Evolutionary conservation across 2,888 invertebrate genomes (phyloP).

Genomic region (Torymus auratus): DNA sequence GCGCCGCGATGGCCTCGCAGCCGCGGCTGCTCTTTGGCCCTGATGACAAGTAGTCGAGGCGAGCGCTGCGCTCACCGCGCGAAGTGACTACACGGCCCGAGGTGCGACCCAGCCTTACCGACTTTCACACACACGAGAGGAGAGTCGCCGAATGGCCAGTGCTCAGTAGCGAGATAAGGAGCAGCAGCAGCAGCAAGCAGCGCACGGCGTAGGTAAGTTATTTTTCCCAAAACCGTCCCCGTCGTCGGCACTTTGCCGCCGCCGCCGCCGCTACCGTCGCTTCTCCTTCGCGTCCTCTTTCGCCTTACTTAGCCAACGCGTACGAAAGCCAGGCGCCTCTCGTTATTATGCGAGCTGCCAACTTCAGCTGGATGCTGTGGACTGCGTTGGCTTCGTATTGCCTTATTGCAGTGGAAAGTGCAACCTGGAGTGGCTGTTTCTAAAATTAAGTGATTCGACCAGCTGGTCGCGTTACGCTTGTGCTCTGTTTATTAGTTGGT

Average conservation of each 20-base stretch:
- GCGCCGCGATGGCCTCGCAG: slow-evolving; percentile 36
- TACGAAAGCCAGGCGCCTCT: not conserved
- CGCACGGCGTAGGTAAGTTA: slow-evolving; percentile 66
- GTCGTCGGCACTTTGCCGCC: too few relatives aligned
- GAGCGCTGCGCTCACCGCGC: slow-evolving; percentile 11
- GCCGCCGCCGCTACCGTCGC: too few relatives aligned
- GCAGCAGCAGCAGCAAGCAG: slow-evolving; percentile 30
- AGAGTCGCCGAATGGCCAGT: slow-evolving; percentile 40
- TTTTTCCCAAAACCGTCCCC: not conserved
- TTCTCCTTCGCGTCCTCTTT: not conserved
- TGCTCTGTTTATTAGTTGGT: too few relatives aligned
- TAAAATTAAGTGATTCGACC: too few relatives aligned
- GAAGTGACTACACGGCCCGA: not conserved
- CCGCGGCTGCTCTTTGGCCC: slow-evolving; percentile 39
- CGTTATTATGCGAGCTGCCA: slow-evolving; percentile 5
- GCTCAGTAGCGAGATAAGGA: slow-evolving; percentile 4
- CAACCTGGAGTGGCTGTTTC: too few relatives aligned
- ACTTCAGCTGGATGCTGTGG: not conserved
- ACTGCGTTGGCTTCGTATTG: too few relatives aligned
- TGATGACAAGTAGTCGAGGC: slow-evolving; percentile 46
- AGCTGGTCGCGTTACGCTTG: too few relatives aligned
- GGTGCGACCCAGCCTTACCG: slow-evolving; percentile 38
- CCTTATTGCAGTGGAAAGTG: too few relatives aligned
- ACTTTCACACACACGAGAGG: slow-evolving; percentile 23
- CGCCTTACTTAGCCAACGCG: not conserved